Percentiles rank a stretch among this genome's conserved stretches.
These are phyloP conservation scores for Calephelis perditalis DNA, from an alignment of 2,888 invertebrate species.

Conservation along the genomic window DNA sequence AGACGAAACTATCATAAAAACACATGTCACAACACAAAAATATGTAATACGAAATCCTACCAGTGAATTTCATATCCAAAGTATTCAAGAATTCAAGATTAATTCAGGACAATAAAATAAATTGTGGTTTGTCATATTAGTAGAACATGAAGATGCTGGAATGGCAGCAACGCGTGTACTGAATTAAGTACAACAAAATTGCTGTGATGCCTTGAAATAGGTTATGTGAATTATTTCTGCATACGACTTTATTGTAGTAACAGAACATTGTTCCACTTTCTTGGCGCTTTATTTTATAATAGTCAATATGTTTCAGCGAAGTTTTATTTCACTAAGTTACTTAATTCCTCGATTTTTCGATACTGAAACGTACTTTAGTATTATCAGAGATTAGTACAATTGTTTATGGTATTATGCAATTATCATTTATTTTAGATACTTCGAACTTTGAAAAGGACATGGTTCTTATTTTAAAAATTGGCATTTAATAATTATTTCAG, in stretches of 20 bases:
- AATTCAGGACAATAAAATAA: conserved; percentile 3
- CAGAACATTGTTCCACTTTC: background rate
- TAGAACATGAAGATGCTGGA: conserved; percentile 5
- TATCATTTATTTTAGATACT: too few species aligned
- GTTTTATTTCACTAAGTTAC: too few species aligned
- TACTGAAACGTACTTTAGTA: too few species aligned
- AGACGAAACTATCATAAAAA: too few species aligned
- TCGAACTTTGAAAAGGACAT: too few species aligned
- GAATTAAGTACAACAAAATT: conserved; percentile 8
- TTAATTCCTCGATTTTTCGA: too few species aligned
- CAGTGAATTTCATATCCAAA: conserved; percentile 1
- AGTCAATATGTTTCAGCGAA: too few species aligned
- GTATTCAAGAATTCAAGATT: conserved; percentile 6
- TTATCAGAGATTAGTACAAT: too few species aligned
- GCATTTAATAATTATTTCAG: too few species aligned
- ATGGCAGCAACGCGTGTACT: conserved; percentile 3
- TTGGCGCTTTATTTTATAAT: too few species aligned
- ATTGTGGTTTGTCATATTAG: conserved; percentile 6
- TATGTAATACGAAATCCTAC: background rate
- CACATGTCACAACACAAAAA: background rate
- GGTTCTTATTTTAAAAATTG: too few species aligned
- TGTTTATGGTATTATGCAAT: too few species aligned
- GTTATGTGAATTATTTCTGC: conserved; percentile 10
- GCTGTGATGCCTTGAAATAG: conserved; percentile 11
- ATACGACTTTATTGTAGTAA: conserved; percentile 9